Evolutionary conservation across 2,113 vertebrate species (phyloP), one percentile per base, ranked within the genome.

Genomic region (Bombycilla garrulus): DNA sequence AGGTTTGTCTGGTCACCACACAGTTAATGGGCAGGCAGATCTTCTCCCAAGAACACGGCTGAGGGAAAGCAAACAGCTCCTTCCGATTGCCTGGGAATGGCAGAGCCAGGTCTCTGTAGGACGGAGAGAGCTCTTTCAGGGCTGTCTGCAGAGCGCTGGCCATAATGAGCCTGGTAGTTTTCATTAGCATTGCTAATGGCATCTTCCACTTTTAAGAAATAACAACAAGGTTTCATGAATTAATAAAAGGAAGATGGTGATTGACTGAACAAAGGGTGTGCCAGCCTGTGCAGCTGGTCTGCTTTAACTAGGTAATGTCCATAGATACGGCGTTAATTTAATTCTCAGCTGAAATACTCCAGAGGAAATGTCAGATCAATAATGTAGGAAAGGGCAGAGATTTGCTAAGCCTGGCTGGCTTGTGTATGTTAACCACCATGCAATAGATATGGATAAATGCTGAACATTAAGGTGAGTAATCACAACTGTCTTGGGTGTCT

Each of bases 331-430:
- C 16, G 1, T 72, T 96, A 95, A 97, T 96, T 93, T 90, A 93
- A 96, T 97, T 96, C 95, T 92, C 86, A n/a, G 73, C 23, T 94
- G 96, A 96, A 95, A 94, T 94, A 96, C 95, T 95, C 86, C 93
- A 96, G 94, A 95, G 96, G 92, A 96, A 97, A 95, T 90, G 89
- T 96, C 92, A 92, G 93, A 95, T 95, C 93, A 93, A 96, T 96
- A 97, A 90, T 3, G 57, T 21, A 96, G 94, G 72, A 92, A 97
- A 96, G 92, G 96, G 88, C 94, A 96, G 82, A 83, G 94, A 93
- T 91, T 88, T 93, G 94, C 88, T 91, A 96, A 96, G 88, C 86
- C 61, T 90, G 93, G 86, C 85, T 95, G 95, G 9, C 80, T 92
- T 47, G 81, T 1, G 8, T 85, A 9, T 54, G 66, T 89, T 95